These are phyloP conservation scores for Drosophila aff. DNA, from an alignment of 1,140 invertebrate species.

Conservation along the genomic window DNA sequence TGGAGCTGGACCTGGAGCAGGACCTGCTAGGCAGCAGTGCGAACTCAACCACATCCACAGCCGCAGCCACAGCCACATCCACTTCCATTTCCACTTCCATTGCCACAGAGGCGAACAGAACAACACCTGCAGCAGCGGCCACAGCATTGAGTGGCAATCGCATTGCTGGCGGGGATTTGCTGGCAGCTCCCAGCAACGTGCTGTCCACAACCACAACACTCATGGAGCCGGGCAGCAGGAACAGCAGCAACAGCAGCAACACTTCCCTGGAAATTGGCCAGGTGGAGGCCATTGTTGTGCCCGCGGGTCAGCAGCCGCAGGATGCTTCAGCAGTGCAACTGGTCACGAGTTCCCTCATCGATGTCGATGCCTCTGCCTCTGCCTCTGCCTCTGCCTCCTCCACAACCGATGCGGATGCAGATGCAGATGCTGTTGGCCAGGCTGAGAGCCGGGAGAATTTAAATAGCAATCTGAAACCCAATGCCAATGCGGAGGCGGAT, in stretches of 20 bases:
- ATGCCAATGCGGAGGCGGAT: conserved; percentile 50
- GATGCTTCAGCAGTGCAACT: conserved; percentile 40
- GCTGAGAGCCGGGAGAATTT: not conserved
- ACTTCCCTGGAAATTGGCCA: conserved; percentile 42
- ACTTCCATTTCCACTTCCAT: not conserved
- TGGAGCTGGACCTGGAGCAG: not conserved
- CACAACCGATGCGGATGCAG: conserved; percentile 11
- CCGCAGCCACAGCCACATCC: not conserved
- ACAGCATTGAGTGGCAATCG: conserved; percentile 19
- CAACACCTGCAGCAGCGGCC: conserved; percentile 1
- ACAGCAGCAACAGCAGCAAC: conserved; percentile 1
- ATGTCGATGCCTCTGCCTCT: not conserved
- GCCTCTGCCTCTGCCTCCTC: not conserved
- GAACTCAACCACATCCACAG: conserved; percentile 1
- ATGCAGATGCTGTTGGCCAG: not conserved
- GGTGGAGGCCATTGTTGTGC: conserved; percentile 78
- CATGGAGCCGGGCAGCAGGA: conserved; percentile 14
- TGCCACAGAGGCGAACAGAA: conserved; percentile 8
- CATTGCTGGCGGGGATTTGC: conserved; percentile 40
- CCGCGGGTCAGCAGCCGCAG: conserved; percentile 44
- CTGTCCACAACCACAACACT: conserved; percentile 42
- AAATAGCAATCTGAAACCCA: conserved; percentile 1
- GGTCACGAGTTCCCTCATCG: conserved; percentile 55
- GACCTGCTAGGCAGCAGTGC: not conserved
- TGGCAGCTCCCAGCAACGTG: conserved; percentile 47